Conservation (phyloP, 2,113 vertebrate genomes). For the Haemorhous mexicanus region DNA sequence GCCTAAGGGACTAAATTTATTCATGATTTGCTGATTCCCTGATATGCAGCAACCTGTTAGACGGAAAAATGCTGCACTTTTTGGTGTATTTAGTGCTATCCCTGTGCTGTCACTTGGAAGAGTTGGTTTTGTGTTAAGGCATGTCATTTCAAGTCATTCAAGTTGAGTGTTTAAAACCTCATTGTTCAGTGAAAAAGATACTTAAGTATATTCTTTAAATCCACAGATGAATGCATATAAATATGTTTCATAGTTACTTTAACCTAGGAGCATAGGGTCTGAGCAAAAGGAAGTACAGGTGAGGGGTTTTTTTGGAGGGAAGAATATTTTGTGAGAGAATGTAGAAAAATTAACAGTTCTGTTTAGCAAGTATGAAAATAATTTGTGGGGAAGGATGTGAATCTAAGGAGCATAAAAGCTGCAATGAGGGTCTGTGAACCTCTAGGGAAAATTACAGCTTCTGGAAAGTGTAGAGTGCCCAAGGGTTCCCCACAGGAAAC, state of each 20-base stretch:
- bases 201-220: neutral
- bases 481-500: neutral
- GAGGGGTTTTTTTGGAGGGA: accelerated
- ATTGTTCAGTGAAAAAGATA: neutral
- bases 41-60: neutral
- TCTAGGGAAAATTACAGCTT: neutral
- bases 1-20: neutral
- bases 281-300: neutral
- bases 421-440: neutral
- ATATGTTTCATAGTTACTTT: neutral
- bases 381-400: neutral
- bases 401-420: neutral
- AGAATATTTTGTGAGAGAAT: neutral
- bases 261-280: neutral
- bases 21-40: neutral
- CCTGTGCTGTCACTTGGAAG: neutral
- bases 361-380: neutral
- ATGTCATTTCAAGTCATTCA: neutral
- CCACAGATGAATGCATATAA: neutral
- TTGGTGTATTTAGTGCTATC: neutral
- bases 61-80: neutral
- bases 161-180: neutral
- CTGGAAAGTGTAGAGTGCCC: neutral
- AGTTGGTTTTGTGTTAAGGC: neutral
- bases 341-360: neutral